Evolutionary conservation across 2,113 vertebrate species (phyloP).

Genomic region (Sebastes schlegelii): DNA sequence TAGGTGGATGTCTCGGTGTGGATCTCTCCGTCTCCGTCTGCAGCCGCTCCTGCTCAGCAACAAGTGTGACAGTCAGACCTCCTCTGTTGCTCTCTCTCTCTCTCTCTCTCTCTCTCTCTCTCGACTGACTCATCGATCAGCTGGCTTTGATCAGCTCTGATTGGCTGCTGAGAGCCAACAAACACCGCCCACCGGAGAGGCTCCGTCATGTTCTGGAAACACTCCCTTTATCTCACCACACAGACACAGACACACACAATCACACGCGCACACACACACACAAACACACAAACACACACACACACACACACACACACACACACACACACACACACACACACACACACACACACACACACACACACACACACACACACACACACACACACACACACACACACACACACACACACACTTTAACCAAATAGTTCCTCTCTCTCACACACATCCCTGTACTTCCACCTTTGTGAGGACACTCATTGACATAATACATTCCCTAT

Average conservation of each 20-base stretch:
- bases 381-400: neutral
- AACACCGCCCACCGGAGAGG: slow-evolving; percentile 51
- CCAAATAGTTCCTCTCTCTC: neutral
- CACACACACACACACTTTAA: neutral
- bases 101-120: neutral
- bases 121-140: slow-evolving; percentile 72
- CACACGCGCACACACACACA: no score
- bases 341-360: neutral
- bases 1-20: neutral
- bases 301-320: no score
- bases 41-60: slow-evolving; percentile 64
- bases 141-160: slow-evolving; percentile 52
- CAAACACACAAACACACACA: no score
- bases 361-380: neutral
- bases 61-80: slow-evolving; percentile 65
- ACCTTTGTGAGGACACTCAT: no score
- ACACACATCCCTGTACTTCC: no score
- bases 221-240: neutral
- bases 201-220: slow-evolving; percentile 60
- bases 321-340: neutral
- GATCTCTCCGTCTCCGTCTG: neutral
- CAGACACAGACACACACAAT: no score
- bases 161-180: slow-evolving; percentile 35
- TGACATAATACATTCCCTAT: no score
- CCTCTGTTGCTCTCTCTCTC: neutral